Conservation (phyloP, 2,797 vertebrate genomes). For the Bufotes viridis region DNA sequence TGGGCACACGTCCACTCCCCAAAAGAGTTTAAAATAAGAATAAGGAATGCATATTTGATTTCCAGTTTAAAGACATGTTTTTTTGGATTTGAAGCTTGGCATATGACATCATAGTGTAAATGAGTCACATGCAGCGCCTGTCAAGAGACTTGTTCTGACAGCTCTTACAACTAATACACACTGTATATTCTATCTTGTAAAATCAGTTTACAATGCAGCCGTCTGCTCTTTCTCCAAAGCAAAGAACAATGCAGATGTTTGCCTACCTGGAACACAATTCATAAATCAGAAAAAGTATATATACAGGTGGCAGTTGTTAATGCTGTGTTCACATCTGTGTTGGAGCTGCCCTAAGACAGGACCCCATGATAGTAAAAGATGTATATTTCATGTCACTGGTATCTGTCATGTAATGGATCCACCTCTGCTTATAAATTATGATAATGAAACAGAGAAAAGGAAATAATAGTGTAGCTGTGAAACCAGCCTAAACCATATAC, state of each 20-base stretch:
- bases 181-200: conserved; percentile 16
- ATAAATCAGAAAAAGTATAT: not conserved
- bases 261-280: not conserved
- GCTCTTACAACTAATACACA: not conserved
- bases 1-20: conserved; percentile 34
- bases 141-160: conserved; percentile 24
- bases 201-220: not conserved
- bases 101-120: conserved; percentile 21
- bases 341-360: no score
- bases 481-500: not conserved
- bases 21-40: conserved; percentile 1
- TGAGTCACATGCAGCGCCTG: conserved; percentile 10
- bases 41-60: conserved; percentile 18
- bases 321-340: no score
- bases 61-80: not conserved
- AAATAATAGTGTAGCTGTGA: no score
- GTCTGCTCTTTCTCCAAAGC: not conserved
- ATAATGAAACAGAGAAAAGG: no score
- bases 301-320: not conserved
- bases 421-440: no score
- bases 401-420: no score
- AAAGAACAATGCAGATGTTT: conserved; percentile 13
- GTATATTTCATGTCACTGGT: no score
- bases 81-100: not conserved
- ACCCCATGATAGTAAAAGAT: no score